Evolutionary conservation across 2,113 vertebrate genomes (phyloP).

Genomic region (Anolis carolinensis): DNA sequence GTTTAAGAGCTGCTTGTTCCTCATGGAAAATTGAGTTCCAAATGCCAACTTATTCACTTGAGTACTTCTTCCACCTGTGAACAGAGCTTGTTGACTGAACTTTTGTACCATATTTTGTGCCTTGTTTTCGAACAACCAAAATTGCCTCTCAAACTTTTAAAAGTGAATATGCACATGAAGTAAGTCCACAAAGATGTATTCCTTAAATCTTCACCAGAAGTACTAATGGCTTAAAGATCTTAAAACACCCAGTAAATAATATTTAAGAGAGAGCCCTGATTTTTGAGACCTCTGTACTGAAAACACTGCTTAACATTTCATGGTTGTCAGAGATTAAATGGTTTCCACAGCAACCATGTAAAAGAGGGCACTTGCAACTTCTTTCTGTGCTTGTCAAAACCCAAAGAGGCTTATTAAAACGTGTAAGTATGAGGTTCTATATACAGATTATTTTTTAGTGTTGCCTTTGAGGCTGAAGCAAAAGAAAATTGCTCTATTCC

Average conservation of each 20-base stretch:
- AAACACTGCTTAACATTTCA: slow-evolving; percentile 57
- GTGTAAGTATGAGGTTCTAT: slow-evolving; percentile 40
- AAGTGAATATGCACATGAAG: not conserved
- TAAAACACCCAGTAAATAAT: slow-evolving; percentile 37
- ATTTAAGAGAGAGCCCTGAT: slow-evolving; percentile 44
- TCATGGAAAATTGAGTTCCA: slow-evolving; percentile 24
- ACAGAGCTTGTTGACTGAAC: not conserved
- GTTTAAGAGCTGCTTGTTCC: slow-evolving; percentile 3
- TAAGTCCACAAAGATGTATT: slow-evolving; percentile 23
- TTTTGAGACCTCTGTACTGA: slow-evolving; percentile 48
- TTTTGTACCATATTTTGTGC: not conserved
- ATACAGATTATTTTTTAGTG: slow-evolving; percentile 36
- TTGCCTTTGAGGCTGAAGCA: slow-evolving; percentile 39
- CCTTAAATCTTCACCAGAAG: slow-evolving; percentile 16
- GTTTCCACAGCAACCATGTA: slow-evolving; percentile 76
- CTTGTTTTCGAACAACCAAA: not conserved
- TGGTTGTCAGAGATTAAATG: slow-evolving; percentile 50
- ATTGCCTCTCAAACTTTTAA: not conserved
- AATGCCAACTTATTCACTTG: not conserved
- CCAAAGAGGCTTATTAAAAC: slow-evolving; percentile 52
- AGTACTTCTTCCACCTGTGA: slow-evolving; percentile 1
- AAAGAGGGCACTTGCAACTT: slow-evolving; percentile 53
- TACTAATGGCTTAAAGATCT: slow-evolving; percentile 12
- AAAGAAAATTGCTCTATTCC: slow-evolving; percentile 21
- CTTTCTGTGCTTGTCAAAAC: slow-evolving; percentile 58